Percentiles rank a stretch among this genome's conserved stretches.
Evolutionary conservation across 2,113 vertebrate genomes (phyloP).

Genomic region (Lontra canadensis): DNA sequence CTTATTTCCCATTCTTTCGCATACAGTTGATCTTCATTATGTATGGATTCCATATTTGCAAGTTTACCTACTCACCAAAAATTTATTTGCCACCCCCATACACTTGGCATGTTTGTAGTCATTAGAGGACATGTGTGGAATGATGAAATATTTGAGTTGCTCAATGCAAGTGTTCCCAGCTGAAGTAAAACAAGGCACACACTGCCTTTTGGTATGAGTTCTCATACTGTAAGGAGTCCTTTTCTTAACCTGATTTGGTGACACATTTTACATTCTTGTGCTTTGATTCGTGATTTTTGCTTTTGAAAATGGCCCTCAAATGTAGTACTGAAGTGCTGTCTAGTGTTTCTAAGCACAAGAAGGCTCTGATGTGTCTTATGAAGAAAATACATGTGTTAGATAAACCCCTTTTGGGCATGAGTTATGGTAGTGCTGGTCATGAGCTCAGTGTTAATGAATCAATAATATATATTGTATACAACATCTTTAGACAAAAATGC

Average conservation of each 20-base stretch:
- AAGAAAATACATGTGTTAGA: background rate
- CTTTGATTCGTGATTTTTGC: background rate
- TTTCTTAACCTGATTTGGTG: background rate
- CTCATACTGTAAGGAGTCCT: background rate
- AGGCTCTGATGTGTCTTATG: background rate
- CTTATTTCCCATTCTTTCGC: background rate
- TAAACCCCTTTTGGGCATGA: background rate
- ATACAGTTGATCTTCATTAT: background rate
- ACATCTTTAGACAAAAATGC: background rate
- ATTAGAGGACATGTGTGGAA: background rate
- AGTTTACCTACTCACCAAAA: background rate
- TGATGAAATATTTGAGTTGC: background rate
- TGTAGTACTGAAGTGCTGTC: accelerated
- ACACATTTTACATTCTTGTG: background rate
- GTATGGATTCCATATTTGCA: background rate
- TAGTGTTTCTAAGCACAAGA: background rate
- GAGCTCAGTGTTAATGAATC: background rate
- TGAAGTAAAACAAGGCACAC: background rate
- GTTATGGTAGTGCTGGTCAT: background rate
- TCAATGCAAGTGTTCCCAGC: background rate
- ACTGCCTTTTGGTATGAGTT: background rate
- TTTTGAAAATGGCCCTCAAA: background rate
- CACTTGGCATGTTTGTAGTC: background rate
- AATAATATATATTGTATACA: background rate
- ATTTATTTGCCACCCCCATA: background rate